These are phyloP conservation scores for Colletes gigas DNA, from an alignment of 1,140 invertebrate species.

Conservation along the genomic window DNA sequence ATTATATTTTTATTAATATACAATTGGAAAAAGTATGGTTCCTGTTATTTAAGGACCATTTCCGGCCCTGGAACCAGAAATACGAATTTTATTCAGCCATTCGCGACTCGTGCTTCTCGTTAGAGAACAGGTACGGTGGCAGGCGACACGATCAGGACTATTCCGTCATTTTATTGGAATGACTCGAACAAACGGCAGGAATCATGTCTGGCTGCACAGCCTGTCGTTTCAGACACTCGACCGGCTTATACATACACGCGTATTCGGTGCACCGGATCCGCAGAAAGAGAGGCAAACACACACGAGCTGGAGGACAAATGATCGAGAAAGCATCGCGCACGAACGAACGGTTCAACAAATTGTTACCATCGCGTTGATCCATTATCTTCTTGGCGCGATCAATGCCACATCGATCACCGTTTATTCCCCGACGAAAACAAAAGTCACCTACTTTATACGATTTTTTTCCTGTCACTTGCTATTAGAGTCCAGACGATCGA, in stretches of 20 bases:
- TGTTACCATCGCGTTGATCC: background rate
- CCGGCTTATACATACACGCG: conserved; percentile 21
- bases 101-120: background rate
- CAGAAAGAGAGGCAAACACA: conserved; percentile 29
- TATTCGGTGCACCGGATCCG: conserved; percentile 26
- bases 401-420: background rate
- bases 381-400: background rate
- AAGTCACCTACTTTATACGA: background rate
- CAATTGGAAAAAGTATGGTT: too few species aligned
- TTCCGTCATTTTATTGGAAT: conserved; percentile 66
- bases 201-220: conserved; percentile 79
- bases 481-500: too few species aligned
- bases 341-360: background rate
- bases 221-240: conserved; percentile 43
- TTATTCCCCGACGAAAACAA: background rate
- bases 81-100: conserved; percentile 11
- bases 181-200: conserved; percentile 79
- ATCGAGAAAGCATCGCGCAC: conserved; percentile 2
- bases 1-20: too few species aligned
- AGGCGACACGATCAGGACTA: conserved; percentile 18
- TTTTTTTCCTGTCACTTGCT: too few species aligned
- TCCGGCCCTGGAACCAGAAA: background rate
- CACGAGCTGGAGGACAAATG: conserved; percentile 4
- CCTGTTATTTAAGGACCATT: background rate
- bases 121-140: conserved; percentile 4